Conservation (phyloP, 2,888 invertebrate genomes). For the Catocala nupta region DNA sequence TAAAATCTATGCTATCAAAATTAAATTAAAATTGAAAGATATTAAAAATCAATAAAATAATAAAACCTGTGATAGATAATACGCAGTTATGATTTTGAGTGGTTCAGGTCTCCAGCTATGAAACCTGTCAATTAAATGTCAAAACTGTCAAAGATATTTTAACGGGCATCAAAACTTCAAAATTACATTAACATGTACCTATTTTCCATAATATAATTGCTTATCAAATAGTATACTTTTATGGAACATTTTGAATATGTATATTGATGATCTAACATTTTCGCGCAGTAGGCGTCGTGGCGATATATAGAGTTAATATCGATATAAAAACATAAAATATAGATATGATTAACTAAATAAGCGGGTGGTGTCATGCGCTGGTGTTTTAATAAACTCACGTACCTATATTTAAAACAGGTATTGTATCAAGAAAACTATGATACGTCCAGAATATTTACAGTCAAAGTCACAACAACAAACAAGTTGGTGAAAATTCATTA, state of each 20-base stretch:
- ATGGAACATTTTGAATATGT: constrained; percentile 18
- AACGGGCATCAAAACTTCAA: constrained; percentile 19
- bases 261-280: constrained; percentile 34
- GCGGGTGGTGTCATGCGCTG: neutral
- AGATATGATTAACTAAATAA: constrained; percentile 8
- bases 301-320: constrained; percentile 16
- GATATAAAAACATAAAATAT: constrained; percentile 18
- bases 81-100: neutral
- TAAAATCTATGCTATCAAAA: neutral
- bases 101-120: neutral
- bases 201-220: constrained; percentile 42
- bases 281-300: constrained; percentile 36
- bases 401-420: neutral
- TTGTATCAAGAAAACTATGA: too few relatives aligned
- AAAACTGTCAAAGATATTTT: constrained; percentile 12
- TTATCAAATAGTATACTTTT: constrained; percentile 33
- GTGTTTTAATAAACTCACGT: neutral
- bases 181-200: constrained; percentile 26
- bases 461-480: too few relatives aligned
- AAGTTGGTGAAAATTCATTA: too few relatives aligned
- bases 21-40: neutral
- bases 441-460: too few relatives aligned
- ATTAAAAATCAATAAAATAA: constrained; percentile 1
- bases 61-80: neutral
- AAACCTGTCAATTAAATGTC: neutral